Evolutionary conservation across 2,797 vertebrate genomes (phyloP).

Genomic region (Pipistrellus pygmaeus): DNA sequence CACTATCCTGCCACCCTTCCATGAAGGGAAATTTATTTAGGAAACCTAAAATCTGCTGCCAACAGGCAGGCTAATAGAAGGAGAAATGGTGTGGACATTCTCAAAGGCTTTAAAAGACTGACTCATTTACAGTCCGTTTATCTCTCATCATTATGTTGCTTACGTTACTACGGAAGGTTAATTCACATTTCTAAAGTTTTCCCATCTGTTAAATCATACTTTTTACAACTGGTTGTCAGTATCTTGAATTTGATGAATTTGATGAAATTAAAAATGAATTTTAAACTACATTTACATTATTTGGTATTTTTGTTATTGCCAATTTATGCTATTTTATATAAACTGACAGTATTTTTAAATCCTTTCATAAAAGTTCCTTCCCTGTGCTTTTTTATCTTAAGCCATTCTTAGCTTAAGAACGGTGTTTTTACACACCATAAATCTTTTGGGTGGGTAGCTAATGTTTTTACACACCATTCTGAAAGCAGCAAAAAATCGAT

Average conservation of each 20-base stretch:
- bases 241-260: conserved; percentile 55
- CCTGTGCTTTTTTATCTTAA: conserved; percentile 56
- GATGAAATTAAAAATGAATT: conserved; percentile 64
- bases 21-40: neutral
- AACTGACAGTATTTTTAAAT: neutral
- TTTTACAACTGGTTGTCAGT: conserved; percentile 17
- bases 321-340: conserved; percentile 24
- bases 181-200: neutral
- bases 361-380: conserved; percentile 24
- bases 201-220: neutral
- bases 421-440: no score
- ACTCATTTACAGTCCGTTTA: neutral
- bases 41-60: neutral
- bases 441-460: no score
- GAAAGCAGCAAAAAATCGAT: conserved; percentile 32
- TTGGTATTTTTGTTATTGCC: conserved; percentile 55
- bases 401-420: conserved; percentile 33
- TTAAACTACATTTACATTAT: conserved; percentile 49
- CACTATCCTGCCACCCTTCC: neutral
- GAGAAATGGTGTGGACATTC: neutral
- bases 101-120: neutral
- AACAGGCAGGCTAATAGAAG: neutral
- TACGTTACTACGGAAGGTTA: neutral
- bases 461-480: neutral
- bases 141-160: conserved; percentile 4